Evolutionary conservation across 2,113 vertebrate genomes (phyloP), one percentile per base, ranked within the genome.

Genomic region (mouse (Mus musculus)): DNA sequence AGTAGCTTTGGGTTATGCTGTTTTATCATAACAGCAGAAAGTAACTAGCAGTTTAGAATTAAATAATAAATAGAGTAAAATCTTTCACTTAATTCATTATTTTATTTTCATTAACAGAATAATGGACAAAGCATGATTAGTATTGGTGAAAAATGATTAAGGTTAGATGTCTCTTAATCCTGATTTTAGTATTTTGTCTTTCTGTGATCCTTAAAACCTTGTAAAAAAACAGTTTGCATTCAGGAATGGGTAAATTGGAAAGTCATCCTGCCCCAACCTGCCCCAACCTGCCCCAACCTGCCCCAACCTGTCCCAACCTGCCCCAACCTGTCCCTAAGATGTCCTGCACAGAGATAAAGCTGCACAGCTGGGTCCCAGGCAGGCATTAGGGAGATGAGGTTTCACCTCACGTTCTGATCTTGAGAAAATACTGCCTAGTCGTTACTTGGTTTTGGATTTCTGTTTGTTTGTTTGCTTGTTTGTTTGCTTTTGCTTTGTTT

Each of bases 191-290:
- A n/a, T 26, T 88, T 63, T 16, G 10, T 36, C 12, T 26, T 24
- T 20, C 42, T 9, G 7, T 46, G 69, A 54, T 49, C 49, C 69
- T 75, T 4, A 39, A 30, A 26, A 76, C 24, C 67, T 61, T 73
- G 67, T 42, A 52, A 17, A n/a, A n/a, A 77, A 61, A 78, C 61
- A 22, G 14, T 67, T 46, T 67, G 5, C 20, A 13, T 39, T 36
- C 13, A 28, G 19, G 36, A 46, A 2, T n/a, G n/a, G 33, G 9
- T 36, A 59, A 78, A 73, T 42, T 30, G 5, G 77, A 24, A 72
- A 1, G 0, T 17, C n/a, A 30, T 10, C 3, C 20, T 8, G 56
- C 61, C 2, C 19, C 17, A 49, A 10, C 1, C 17, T 89, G 52
- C 24, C 75, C 19, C 16, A n/a, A 12, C 1, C 26, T 88, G 59